Conservation (phyloP, 2,888 invertebrate genomes). For the Dolomedes plantarius region DNA sequence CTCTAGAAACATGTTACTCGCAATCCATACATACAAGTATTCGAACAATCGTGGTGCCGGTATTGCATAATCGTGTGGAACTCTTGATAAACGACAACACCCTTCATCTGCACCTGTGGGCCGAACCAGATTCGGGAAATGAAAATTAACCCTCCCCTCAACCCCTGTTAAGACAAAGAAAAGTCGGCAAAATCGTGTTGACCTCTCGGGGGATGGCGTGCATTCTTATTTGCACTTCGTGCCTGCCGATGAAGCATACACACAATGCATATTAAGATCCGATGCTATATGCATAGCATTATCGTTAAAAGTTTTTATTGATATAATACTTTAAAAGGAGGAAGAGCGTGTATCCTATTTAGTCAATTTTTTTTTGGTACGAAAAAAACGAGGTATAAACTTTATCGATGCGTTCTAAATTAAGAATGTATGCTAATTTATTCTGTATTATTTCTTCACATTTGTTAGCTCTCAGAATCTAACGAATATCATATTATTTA, state of each 20-base stretch:
- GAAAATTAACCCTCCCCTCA: slow-evolving; percentile 23
- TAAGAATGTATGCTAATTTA: too few relatives aligned
- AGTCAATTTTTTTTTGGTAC: too few relatives aligned
- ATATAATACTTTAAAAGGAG: not conserved
- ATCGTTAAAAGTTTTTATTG: not conserved
- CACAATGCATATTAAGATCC: not conserved
- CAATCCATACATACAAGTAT: not conserved
- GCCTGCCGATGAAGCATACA: not conserved
- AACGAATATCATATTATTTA: too few relatives aligned
- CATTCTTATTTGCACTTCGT: not conserved
- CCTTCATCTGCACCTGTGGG: slow-evolving; percentile 11
- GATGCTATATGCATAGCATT: not conserved
- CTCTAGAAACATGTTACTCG: not conserved
- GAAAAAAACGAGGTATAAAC: too few relatives aligned
- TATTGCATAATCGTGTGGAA: slow-evolving; percentile 29
- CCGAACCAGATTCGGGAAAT: slow-evolving; percentile 51
- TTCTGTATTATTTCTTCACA: too few relatives aligned
- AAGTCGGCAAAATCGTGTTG: not conserved
- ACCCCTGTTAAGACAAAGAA: not conserved
- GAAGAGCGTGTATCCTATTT: not conserved
- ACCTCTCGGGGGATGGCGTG: not conserved
- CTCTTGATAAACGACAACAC: slow-evolving; percentile 35
- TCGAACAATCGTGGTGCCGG: slow-evolving; percentile 37
- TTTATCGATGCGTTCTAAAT: too few relatives aligned
- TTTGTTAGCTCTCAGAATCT: too few relatives aligned